These are phyloP conservation scores for Dascyllus trimaculatus DNA, from an alignment of 2,113 vertebrate genomes.

Conservation along the genomic window DNA sequence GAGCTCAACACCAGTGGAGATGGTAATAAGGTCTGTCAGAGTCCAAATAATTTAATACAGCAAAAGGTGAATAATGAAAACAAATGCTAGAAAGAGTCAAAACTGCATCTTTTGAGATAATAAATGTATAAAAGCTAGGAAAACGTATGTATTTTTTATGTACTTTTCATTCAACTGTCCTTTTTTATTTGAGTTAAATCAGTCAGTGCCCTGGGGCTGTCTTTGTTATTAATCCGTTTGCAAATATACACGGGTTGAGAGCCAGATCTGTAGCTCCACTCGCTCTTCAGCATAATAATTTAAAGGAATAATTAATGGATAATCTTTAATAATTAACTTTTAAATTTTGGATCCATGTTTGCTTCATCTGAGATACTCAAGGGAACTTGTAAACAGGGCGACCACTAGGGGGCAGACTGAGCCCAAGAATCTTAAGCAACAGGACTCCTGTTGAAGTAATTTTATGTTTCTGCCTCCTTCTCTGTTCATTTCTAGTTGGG, in stretches of 20 bases:
- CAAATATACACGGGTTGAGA: neutral
- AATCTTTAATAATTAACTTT: neutral
- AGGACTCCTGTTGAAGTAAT: neutral
- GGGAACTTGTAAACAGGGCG: neutral
- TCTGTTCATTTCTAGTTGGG: slow-evolving; percentile 86
- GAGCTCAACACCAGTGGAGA: too few species aligned
- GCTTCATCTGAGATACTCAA: neutral
- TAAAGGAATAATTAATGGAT: slow-evolving; percentile 10
- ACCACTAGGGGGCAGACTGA: slow-evolving; percentile 68
- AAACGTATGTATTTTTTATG: neutral
- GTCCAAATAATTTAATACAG: neutral
- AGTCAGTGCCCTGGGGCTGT: neutral
- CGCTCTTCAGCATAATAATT: neutral
- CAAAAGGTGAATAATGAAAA: neutral
- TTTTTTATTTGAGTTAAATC: slow-evolving; percentile 10
- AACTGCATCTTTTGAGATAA: neutral
- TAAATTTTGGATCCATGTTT: neutral
- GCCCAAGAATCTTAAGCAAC: neutral
- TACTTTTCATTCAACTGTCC: neutral
- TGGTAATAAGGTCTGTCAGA: too few species aligned
- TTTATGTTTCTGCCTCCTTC: slow-evolving; percentile 28
- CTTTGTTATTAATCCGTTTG: neutral
- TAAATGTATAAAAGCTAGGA: neutral
- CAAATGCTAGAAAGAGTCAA: neutral
- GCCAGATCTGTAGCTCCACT: neutral